Evolutionary conservation across 2,888 invertebrate species (phyloP), one percentile per base, ranked within the genome.

Genomic region (Drosophila meridionalis): DNA sequence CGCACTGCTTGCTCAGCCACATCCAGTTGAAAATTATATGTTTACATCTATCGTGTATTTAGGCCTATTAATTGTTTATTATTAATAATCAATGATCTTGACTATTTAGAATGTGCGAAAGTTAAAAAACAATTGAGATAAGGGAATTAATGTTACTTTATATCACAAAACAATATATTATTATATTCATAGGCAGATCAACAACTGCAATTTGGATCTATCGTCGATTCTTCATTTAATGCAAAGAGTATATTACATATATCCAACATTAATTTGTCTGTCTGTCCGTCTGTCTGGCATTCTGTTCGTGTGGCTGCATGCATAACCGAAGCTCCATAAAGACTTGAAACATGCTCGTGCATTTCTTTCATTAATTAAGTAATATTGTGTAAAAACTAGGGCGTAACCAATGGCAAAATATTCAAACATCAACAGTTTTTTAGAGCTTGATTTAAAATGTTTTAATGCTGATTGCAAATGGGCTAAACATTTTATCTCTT

Each of bases 341-440:
- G 50, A 32, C 32, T 32, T 32, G 4, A 32, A 32, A 32, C 32
- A 50, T 9, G 50, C 8, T 50, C 9, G n/a, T 50, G 50, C 50
- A 50, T 50, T n/a, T 4, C 8, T n/a, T 50, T 5, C 32, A n/a
- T 50, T 32, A n/a, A 32, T 50, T 50, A 50, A 32, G n/a, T 50
- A 32, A 52, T 34, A 8, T 52, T 5, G 11, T 5, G 2, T 4
- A 32, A 34, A 34, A 52, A 20, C 32, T 50, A 7, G 48, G 48
- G 32, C 48, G 48, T 50, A 50, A 32, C 48, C 14, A 30, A 30
- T 30, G 2, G 12, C 3, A 30, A 14, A 30, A 28, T 14, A 28
- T 2, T 12, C 14, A 28, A 47, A 28, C 9, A 20, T 43, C n/a
- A 12, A 45, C 3, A 45, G 9, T 2, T 45, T 45, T 47, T 12